Conservation (phyloP, 2,113 vertebrate species). For the Microcebus jonahi region DNA sequence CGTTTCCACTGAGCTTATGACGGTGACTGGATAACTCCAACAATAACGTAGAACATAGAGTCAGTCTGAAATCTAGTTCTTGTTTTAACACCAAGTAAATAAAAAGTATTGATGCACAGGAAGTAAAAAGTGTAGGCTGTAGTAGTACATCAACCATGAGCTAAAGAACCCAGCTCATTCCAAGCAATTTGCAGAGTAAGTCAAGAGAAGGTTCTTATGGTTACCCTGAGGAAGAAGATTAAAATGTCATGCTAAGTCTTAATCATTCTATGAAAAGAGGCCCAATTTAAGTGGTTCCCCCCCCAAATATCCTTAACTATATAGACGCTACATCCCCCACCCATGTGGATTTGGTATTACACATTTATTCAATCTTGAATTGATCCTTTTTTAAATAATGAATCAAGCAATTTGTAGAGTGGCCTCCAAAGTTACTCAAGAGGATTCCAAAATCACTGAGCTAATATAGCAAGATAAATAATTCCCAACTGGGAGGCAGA, state of each 20-base stretch:
- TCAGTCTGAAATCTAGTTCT: not conserved
- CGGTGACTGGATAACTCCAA: not conserved
- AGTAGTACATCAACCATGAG: not conserved
- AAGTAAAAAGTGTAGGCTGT: not conserved
- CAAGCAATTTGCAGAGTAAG: not conserved
- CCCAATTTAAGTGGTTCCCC: not conserved
- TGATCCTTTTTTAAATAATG: conserved; percentile 46
- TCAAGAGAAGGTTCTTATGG: not conserved
- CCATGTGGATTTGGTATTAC: not conserved
- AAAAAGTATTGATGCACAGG: not conserved
- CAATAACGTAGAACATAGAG: not conserved
- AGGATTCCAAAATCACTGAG: conserved; percentile 24
- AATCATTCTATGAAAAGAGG: not conserved
- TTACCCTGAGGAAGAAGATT: not conserved
- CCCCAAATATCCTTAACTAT: not conserved
- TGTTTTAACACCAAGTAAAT: not conserved
- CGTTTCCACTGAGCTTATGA: not conserved
- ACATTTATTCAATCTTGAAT: conserved; percentile 22
- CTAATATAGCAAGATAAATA: not conserved
- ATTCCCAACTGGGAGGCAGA: not conserved
- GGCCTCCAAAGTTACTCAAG: conserved; percentile 30
- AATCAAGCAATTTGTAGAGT: conserved; percentile 31
- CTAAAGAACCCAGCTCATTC: not conserved
- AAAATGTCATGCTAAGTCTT: conserved; percentile 13
- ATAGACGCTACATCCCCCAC: not conserved